phyloP scores from a whole-genome alignment of 2,113 vertebrate genomes.

The Cinclus cinclus region DNA sequence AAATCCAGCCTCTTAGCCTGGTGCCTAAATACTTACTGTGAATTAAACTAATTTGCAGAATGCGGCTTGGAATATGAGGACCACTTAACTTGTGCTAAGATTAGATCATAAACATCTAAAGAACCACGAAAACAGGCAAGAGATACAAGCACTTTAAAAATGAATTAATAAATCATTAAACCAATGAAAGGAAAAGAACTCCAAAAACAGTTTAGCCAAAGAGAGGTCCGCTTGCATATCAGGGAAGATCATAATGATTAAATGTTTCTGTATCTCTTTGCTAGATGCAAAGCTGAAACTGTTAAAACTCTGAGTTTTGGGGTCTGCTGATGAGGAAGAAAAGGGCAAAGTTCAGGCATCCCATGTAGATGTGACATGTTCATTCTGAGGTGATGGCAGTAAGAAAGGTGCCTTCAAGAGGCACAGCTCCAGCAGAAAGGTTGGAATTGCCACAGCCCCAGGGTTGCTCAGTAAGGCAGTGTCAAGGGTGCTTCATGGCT shows the following conservation, averaged over 20 bases:
- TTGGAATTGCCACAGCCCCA: not conserved
- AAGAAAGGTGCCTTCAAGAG: not conserved
- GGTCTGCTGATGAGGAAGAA: not conserved
- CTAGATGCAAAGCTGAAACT: not conserved
- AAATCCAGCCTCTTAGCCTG: not conserved
- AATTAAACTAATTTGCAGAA: not conserved
- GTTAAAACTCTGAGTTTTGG: not conserved
- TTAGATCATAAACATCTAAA: not conserved
- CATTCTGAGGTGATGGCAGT: not conserved
- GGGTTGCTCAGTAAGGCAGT: not conserved
- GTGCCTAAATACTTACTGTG: not conserved
- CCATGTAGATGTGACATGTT: fast-evolving
- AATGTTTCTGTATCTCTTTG: not conserved
- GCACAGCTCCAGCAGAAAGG: not conserved
- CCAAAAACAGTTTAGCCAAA: not conserved
- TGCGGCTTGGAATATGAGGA: not conserved
- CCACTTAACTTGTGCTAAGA: not conserved
- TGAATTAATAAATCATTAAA: not conserved
- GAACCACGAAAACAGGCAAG: not conserved
- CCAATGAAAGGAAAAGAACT: not conserved
- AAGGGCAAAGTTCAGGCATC: not conserved
- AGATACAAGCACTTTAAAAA: not conserved
- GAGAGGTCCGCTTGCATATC: fast-evolving
- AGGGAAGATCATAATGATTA: not conserved
- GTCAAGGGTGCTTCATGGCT: not conserved